Percentiles rank a stretch among this genome's conserved stretches.
These are phyloP conservation scores for Pygmarrhopalites habei DNA, from an alignment of 1,140 invertebrate species.

Conservation along the genomic window DNA sequence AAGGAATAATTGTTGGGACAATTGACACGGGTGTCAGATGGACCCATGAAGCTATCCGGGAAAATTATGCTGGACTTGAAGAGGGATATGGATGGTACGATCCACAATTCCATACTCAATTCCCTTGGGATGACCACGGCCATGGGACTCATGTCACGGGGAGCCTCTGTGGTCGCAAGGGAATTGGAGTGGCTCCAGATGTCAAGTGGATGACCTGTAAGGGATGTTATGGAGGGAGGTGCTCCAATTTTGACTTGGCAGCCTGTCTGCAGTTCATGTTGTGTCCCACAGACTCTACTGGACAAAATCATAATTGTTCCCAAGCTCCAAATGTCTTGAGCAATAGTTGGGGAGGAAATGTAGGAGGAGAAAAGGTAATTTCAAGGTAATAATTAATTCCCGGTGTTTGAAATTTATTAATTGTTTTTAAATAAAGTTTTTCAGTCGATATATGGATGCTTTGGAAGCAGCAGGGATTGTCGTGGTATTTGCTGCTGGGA, in stretches of 20 bases:
- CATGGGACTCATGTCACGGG: constrained; percentile 16
- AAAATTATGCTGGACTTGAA: neutral
- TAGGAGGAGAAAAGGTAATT: neutral
- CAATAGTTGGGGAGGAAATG: constrained; percentile 16
- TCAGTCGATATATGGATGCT: constrained; percentile 1
- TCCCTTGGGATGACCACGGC: constrained; percentile 1
- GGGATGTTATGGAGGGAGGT: neutral
- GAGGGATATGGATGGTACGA: constrained; percentile 21
- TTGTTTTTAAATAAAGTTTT: neutral
- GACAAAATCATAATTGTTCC: neutral
- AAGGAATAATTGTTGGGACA: constrained; percentile 8
- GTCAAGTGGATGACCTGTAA: neutral
- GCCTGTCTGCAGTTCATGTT: neutral
- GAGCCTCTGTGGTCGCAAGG: neutral
- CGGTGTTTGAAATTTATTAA: too few species aligned
- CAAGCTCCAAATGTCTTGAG: neutral
- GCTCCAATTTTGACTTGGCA: neutral
- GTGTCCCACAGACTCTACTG: neutral
- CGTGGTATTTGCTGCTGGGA: constrained; percentile 14
- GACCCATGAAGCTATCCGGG: constrained; percentile 8
- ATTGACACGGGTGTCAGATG: constrained; percentile 11
- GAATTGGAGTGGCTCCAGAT: neutral
- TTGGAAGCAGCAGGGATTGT: constrained; percentile 6
- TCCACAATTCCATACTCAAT: neutral
- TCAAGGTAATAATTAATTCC: neutral